These are phyloP conservation scores for Trachelus iudaicus DNA, from an alignment of 2,888 invertebrate genomes.

Conservation along the genomic window DNA sequence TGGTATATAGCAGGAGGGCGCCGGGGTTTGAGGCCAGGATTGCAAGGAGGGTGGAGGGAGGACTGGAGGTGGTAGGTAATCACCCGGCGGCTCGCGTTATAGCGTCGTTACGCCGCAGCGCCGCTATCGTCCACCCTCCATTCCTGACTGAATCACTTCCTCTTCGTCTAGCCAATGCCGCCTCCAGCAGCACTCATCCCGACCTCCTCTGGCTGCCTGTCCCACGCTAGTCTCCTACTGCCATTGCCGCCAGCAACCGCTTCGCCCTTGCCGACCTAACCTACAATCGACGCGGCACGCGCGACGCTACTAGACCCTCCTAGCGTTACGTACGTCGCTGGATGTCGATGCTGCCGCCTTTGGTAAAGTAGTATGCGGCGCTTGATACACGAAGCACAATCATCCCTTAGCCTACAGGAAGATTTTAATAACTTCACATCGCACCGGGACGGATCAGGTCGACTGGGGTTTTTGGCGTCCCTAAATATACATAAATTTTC, in stretches of 20 bases:
- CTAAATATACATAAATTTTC: background rate
- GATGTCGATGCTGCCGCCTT: conserved; percentile 32
- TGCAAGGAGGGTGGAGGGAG: background rate
- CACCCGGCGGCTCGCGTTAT: conserved; percentile 65
- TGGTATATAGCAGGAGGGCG: background rate
- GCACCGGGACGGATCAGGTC: conserved; percentile 26
- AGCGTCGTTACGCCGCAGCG: conserved; percentile 64
- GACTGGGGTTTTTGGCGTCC: background rate
- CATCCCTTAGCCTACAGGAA: conserved; percentile 26
- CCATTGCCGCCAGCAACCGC: conserved; percentile 9
- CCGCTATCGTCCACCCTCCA: conserved; percentile 52
- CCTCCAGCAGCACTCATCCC: background rate
- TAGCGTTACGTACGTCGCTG: background rate
- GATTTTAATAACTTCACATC: conserved; percentile 46
- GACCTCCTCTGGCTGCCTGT: conserved; percentile 8
- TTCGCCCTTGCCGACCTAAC: conserved; percentile 15
- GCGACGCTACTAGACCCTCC: background rate
- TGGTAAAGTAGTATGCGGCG: conserved; percentile 19
- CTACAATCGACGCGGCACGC: conserved; percentile 16
- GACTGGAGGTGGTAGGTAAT: conserved; percentile 61
- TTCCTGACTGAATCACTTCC: conserved; percentile 25
- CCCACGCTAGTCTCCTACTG: conserved; percentile 6
- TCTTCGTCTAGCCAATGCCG: conserved; percentile 4
- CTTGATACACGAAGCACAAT: conserved; percentile 25
- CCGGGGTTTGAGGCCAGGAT: background rate